phyloP scores from a whole-genome alignment of 2,888 invertebrate species.

The Cheilosia variabilis region DNA sequence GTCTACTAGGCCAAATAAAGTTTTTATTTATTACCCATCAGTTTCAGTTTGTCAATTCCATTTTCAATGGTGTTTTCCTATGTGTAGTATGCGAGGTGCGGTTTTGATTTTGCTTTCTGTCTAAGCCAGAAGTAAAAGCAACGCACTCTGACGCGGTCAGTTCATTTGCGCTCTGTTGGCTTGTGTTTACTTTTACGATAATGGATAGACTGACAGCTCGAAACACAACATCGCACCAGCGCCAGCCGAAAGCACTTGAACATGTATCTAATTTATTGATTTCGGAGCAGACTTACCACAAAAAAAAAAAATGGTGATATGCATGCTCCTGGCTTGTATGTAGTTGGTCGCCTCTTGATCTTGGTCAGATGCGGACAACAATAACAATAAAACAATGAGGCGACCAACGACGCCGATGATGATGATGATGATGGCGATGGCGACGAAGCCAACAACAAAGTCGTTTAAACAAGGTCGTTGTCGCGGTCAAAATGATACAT shows the following conservation, averaged over 20 bases:
- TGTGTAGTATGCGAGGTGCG: not conserved
- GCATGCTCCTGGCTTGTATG: conserved; percentile 21
- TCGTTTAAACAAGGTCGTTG: conserved; percentile 43
- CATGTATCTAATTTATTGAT: conserved; percentile 63
- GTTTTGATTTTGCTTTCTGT: conserved; percentile 12
- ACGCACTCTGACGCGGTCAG: conserved; percentile 36
- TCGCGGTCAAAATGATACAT: conserved; percentile 35
- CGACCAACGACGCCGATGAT: not conserved
- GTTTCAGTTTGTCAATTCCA: conserved; percentile 37
- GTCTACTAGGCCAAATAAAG: conserved; percentile 37
- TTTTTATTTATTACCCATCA: conserved; percentile 57
- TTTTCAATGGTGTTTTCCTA: not conserved
- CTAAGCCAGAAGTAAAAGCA: conserved; percentile 39
- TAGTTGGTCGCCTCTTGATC: conserved; percentile 35
- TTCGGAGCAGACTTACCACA: conserved; percentile 31
- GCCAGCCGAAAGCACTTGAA: conserved; percentile 65
- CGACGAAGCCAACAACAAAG: conserved; percentile 20
- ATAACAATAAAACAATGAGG: conserved; percentile 68
- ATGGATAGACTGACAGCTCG: conserved; percentile 66
- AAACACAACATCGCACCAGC: conserved; percentile 53
- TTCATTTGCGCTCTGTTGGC: conserved; percentile 21
- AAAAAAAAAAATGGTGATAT: conserved; percentile 32
- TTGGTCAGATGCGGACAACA: conserved; percentile 54
- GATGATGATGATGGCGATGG: conserved; percentile 15
- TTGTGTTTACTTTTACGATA: conserved; percentile 69